Evolutionary conservation across 2,113 vertebrate species (phyloP), one percentile per base, ranked within the genome.

Genomic region (Rhodinocichla rosea): DNA sequence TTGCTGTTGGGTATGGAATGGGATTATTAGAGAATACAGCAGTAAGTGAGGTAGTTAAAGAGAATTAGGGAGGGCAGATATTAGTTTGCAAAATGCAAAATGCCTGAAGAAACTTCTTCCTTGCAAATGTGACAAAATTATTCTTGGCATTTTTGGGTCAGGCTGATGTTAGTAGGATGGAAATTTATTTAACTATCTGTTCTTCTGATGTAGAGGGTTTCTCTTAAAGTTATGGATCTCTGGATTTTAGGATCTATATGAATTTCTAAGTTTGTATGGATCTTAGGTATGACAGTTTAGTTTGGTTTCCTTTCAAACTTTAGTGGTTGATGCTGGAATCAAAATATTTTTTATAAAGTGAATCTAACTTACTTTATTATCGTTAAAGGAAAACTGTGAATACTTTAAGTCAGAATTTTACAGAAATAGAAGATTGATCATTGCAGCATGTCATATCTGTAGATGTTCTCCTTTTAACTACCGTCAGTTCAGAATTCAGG

Each of bases 71-170:
- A 89, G 19, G 55, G 30, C 37, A 91, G 35, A n/a, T 92, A 80
- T 1, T 90, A 35, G 18, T 40, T 42, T 62, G 65, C 16, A 39
- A 78, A 52, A 84, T 69, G 15, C 27, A 68, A 68, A 90, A 56
- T 62, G 79, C 79, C 71, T 56, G 79, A 70, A 83, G 79, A 77
- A 83, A 69, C 63, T 33, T 83, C 27, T 76, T 83, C 35, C 56
- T 83, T 94, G 22, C 32, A 83, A 73, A 42, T 78, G 32, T 95
- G 95, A 96, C 55, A 86, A 40, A 93, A 97, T 92, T 86, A 55
- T 45, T 91, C 47, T 60, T 97, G 95, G 53, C 95, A 56, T 94
- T 96, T 97, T 95, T 40, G 79, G 87, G 93, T 92, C 94, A 96
- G 53, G 10, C 52, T 95, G 52, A 68, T 80, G 21, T 85, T 85